Conservation (phyloP, 2,888 invertebrate genomes). For the Mactromeris polynyma region DNA sequence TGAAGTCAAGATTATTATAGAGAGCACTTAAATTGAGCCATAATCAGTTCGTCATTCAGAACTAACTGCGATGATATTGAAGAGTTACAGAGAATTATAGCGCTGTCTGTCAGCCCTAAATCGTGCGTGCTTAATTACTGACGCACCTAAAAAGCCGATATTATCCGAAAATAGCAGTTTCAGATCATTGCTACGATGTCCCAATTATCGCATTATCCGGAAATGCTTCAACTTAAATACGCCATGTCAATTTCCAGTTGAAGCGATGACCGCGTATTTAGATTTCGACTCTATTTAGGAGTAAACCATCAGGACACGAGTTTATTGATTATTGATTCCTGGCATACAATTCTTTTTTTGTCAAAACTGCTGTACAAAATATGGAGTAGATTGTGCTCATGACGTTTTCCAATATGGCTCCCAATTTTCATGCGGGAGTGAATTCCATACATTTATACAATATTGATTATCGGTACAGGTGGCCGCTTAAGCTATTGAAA, state of each 20-base stretch:
- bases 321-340: constrained; percentile 38
- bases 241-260: background rate
- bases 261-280: constrained; percentile 6
- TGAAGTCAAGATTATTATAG: too few relatives aligned
- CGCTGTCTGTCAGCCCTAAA: background rate
- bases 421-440: constrained; percentile 18
- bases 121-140: constrained; percentile 1
- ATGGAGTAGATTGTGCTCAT: constrained; percentile 32
- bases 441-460: constrained; percentile 32
- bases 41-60: background rate
- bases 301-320: constrained; percentile 21
- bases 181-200: background rate
- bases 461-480: constrained; percentile 44
- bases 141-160: constrained; percentile 16
- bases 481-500: constrained; percentile 21
- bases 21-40: too few relatives aligned
- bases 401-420: constrained; percentile 39
- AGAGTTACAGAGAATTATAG: background rate
- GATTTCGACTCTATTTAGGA: constrained; percentile 8
- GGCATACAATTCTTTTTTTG: constrained; percentile 27
- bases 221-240: constrained; percentile 4
- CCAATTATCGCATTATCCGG: constrained; percentile 20
- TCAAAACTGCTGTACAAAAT: constrained; percentile 26
- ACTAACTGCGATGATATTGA: background rate
- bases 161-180: background rate